Base-by-base conservation (phyloP, 2,888 invertebrate genomes). In the Seira ritae region DNA sequence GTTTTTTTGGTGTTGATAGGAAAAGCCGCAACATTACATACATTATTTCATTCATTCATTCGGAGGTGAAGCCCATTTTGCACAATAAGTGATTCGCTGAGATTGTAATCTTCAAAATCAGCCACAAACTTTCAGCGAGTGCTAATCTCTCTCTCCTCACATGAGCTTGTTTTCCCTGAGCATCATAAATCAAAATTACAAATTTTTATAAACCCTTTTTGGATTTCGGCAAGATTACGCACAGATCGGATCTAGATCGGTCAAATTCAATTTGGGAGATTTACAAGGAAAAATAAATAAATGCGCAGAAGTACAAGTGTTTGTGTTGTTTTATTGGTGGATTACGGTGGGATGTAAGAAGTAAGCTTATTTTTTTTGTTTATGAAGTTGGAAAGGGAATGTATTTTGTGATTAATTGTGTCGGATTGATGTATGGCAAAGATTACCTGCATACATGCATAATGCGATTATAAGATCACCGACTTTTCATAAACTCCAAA, bases 231-330 rank as follows among this genome's bases (percentile, higher is more conserved):
- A 31, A 31, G n/a, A 55, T 55, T n/a, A 42, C 3, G 12, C 55
- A 8, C 2, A 55, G 15, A 55, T 55, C 55, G 15, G 55, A 55
- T 55, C n/a, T 55, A 55, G 55, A 55, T 55, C 17, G 55, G 55
- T 55, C 55, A 55, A 55, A 55, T 55, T 55, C 55, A 55, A 55
- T 55, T 55, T 55, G 55, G n/a, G n/a, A 12, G 55, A 55, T 55
- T 55, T 12, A 8, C 31, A 31, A 31, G 2, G 55, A 55, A 17
- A 31, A 31, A n/a, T n/a, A 42, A 55, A 55, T n/a, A 8, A 42
- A 15, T 55, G 55, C 55, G 55, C 55, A 55, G 15, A 55, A 55
- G 55, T 55, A 15, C 12, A 12, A 55, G 31, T 55, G 17, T 55
- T 55, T 12, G 55, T 55, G 55, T 55, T 55, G 55, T 55, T 55